A percentile compares a stretch with the other conserved stretches of the same genome.
These are phyloP conservation scores for Lepus oiostolus DNA, from an alignment of 2,797 vertebrate species.

Conservation along the genomic window DNA sequence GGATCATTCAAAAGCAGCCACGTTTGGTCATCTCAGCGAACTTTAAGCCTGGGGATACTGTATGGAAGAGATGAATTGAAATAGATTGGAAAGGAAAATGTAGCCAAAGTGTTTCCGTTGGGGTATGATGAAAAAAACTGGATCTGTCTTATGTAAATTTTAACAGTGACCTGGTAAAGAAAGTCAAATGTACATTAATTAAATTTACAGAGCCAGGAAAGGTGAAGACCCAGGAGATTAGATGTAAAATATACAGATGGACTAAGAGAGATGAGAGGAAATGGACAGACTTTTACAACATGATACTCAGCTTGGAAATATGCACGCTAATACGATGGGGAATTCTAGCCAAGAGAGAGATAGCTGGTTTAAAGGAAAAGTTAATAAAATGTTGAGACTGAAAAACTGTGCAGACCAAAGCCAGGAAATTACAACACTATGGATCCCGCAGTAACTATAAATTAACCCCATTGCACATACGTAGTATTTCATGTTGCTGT, in stretches of 20 bases:
- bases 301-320: constrained; percentile 69
- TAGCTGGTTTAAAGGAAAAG: constrained; percentile 67
- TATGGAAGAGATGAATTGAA: constrained; percentile 69
- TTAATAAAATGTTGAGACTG: constrained; percentile 76
- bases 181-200: constrained; percentile 77
- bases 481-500: constrained; percentile 77
- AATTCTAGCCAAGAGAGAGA: constrained; percentile 66
- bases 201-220: constrained; percentile 78
- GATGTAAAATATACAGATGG: constrained; percentile 75
- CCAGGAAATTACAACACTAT: constrained; percentile 82
- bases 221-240: constrained; percentile 72
- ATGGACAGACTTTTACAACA: constrained; percentile 57
- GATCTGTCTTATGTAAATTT: constrained; percentile 82
- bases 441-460: constrained; percentile 81
- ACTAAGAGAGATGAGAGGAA: constrained; percentile 74
- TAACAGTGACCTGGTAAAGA: constrained; percentile 74
- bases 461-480: constrained; percentile 79
- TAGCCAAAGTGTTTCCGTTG: constrained; percentile 65
- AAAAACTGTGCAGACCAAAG: constrained; percentile 76
- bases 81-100: constrained; percentile 67
- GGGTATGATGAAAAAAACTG: background rate
- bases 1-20: background rate
- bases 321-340: background rate
- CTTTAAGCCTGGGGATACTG: constrained; percentile 8
- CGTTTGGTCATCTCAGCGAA: background rate